Evolutionary conservation across 1,140 invertebrate genomes (phyloP).

Genomic region (Nomia melanderi): DNA sequence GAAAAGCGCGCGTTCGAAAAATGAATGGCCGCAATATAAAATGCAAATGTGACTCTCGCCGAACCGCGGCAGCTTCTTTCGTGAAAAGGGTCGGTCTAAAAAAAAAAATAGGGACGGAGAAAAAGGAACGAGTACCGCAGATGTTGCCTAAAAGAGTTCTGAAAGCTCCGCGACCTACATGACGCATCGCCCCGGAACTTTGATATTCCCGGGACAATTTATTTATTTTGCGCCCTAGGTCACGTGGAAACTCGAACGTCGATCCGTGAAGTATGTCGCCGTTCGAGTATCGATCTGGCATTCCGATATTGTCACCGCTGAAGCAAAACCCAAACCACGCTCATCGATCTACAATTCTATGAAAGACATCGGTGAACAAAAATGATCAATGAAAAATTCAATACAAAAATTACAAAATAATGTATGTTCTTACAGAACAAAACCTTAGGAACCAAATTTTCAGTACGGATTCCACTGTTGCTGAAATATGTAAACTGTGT

Average conservation of each 20-base stretch:
- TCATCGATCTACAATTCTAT: too few species aligned
- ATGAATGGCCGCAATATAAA: constrained; percentile 46
- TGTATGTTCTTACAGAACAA: too few species aligned
- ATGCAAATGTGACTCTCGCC: constrained; percentile 42
- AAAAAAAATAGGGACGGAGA: neutral
- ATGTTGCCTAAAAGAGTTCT: constrained; percentile 32
- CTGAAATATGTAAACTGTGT: too few species aligned
- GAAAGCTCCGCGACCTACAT: constrained; percentile 19
- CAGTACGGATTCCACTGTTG: too few species aligned
- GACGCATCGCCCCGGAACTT: constrained; percentile 5
- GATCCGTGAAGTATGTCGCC: neutral
- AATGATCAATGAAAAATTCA: too few species aligned
- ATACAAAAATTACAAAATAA: too few species aligned
- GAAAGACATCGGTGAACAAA: too few species aligned
- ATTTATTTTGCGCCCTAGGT: neutral
- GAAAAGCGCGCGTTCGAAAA: constrained; percentile 7
- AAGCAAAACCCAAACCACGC: too few species aligned
- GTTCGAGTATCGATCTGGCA: neutral
- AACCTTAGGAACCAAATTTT: too few species aligned
- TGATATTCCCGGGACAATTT: neutral
- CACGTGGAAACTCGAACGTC: neutral
- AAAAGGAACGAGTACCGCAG: neutral
- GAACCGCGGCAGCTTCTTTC: constrained; percentile 9
- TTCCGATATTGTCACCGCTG: too few species aligned
- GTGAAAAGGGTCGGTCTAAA: constrained; percentile 18